Evolutionary conservation across 2,113 vertebrate species (phyloP).

Genomic region (Probosciger aterrimus): DNA sequence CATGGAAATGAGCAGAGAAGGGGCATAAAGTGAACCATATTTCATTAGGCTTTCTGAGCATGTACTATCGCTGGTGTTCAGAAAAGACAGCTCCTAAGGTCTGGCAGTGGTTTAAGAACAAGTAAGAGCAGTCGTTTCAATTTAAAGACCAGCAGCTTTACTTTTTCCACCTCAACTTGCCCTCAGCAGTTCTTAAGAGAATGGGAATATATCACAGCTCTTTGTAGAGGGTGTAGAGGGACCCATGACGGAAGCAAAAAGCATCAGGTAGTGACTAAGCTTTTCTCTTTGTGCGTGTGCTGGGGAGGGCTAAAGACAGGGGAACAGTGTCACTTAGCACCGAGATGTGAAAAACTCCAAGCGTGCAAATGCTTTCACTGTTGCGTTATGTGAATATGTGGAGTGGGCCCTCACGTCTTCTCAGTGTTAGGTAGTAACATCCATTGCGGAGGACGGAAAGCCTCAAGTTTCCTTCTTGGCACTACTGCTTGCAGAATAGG

Average conservation of each 20-base stretch:
- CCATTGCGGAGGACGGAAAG: neutral
- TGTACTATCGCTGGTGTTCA: fast-evolving
- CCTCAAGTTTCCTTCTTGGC: conserved; percentile 3
- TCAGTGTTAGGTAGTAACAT: neutral
- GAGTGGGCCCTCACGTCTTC: neutral
- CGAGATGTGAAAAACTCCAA: neutral
- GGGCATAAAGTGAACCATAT: neutral
- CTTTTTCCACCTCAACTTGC: neutral
- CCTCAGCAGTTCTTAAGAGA: neutral
- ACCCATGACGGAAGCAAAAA: neutral
- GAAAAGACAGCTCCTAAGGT: neutral
- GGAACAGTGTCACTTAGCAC: neutral
- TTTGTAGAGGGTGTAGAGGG: too few species aligned
- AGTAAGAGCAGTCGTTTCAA: neutral
- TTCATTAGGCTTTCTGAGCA: neutral
- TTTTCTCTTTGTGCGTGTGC: neutral
- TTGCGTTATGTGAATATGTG: neutral
- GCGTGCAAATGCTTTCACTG: neutral
- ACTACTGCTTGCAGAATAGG: neutral
- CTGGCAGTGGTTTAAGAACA: neutral
- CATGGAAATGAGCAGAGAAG: neutral
- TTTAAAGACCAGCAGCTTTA: neutral
- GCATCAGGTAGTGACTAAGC: fast-evolving
- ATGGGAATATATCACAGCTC: neutral
- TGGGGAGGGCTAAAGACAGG: neutral